Conservation (phyloP, 2,797 vertebrate genomes). For the Leuciscus waleckii region DNA sequence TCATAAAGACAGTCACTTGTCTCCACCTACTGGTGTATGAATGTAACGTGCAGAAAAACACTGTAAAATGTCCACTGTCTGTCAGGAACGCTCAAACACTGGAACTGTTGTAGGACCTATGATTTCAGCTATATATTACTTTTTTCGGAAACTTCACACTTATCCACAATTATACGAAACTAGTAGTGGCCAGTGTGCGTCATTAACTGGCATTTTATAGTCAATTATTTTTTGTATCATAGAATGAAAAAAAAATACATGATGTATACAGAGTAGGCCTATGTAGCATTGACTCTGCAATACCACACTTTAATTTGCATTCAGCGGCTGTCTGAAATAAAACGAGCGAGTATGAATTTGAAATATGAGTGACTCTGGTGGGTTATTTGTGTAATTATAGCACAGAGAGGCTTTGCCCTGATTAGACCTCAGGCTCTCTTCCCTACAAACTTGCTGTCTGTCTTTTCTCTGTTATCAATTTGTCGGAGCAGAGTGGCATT, state of each 20-base stretch:
- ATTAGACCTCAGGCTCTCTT: constrained; percentile 37
- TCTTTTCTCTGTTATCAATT: constrained; percentile 46
- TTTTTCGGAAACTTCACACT: background rate
- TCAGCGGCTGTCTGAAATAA: constrained; percentile 17
- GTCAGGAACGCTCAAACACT: background rate
- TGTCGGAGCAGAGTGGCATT: constrained; percentile 42
- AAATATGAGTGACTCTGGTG: constrained; percentile 19
- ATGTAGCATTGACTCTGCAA: background rate
- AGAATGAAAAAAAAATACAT: no score
- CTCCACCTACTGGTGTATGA: background rate
- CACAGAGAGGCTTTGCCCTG: constrained; percentile 37
- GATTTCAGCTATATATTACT: background rate
- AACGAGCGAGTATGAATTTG: constrained; percentile 21
- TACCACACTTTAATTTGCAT: constrained; percentile 24
- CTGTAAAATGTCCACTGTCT: background rate
- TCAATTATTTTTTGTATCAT: no score
- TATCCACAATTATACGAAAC: background rate
- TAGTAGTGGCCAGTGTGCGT: background rate
- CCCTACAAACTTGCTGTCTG: constrained; percentile 1
- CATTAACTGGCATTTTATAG: background rate
- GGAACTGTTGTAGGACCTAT: background rate
- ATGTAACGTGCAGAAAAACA: background rate
- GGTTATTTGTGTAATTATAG: constrained; percentile 43
- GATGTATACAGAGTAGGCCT: background rate
- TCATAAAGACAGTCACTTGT: background rate